A percentile compares a stretch with the other conserved stretches of the same genome.
Evolutionary conservation across 2,888 invertebrate species (phyloP).

Genomic region (Lepidocyrtoides sp.): DNA sequence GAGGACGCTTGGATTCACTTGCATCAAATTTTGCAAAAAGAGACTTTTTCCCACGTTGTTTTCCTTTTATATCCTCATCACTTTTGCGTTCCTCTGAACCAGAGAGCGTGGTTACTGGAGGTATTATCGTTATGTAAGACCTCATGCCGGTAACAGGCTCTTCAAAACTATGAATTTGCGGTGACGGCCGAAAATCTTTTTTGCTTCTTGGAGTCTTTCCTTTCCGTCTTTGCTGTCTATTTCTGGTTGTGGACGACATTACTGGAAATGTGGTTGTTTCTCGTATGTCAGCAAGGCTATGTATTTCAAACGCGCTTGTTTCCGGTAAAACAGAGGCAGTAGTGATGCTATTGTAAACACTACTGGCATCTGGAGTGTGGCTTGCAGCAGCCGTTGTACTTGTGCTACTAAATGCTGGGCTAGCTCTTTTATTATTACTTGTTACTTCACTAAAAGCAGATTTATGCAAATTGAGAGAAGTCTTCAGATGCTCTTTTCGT

Average conservation of each 20-base stretch:
- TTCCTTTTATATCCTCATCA: background rate
- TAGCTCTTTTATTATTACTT: slow-evolving; percentile 5
- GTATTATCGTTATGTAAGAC: slow-evolving; percentile 78
- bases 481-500: slow-evolving; percentile 21
- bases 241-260: background rate
- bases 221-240: slow-evolving; percentile 7
- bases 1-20: slow-evolving; percentile 77
- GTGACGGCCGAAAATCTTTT: slow-evolving; percentile 83
- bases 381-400: slow-evolving; percentile 35
- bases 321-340: slow-evolving; percentile 28
- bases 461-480: slow-evolving; percentile 56
- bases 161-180: slow-evolving; percentile 83
- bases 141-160: slow-evolving; percentile 81
- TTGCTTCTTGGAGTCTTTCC: slow-evolving; percentile 45
- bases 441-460: slow-evolving; percentile 11
- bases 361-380: slow-evolving; percentile 52
- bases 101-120: slow-evolving; percentile 42
- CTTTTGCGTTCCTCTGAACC: slow-evolving; percentile 42
- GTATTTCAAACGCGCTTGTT: background rate
- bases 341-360: slow-evolving; percentile 37
- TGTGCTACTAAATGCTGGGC: background rate
- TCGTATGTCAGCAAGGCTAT: background rate
- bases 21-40: slow-evolving; percentile 67
- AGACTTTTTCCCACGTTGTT: slow-evolving; percentile 62
- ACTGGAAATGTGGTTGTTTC: slow-evolving; percentile 38